Conservation (phyloP, 2,113 vertebrate genomes). For the Chelonoidis abingdonii region DNA sequence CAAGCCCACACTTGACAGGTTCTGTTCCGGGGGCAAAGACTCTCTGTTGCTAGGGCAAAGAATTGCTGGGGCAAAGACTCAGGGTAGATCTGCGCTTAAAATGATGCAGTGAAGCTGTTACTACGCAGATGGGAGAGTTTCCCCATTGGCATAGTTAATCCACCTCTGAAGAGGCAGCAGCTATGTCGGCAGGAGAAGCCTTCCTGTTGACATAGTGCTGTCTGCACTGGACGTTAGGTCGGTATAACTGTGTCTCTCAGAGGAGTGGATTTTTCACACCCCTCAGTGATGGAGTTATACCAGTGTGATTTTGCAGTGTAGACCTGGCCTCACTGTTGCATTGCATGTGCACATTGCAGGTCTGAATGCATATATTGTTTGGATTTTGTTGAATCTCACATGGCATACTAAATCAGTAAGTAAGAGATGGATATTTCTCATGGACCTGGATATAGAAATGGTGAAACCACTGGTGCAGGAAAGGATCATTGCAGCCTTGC, state of each 20-base stretch:
- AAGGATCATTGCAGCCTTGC: not conserved
- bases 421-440: no score
- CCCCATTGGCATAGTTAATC: no score
- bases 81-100: no score
- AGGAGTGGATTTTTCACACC: no score
- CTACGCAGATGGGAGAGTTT: no score
- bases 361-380: not conserved
- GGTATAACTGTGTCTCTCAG: not conserved
- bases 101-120: no score
- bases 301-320: not conserved
- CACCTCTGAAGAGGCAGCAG: no score
- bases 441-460: not conserved
- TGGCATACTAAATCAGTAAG: no score
- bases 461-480: not conserved
- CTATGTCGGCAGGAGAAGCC: no score
- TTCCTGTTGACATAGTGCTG: not conserved
- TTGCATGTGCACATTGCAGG: not conserved
- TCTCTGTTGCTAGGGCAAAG: not conserved
- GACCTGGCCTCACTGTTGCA: not conserved
- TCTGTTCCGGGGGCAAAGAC: not conserved
- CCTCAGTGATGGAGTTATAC: not conserved
- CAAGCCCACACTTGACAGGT: not conserved
- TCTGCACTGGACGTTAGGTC: not conserved
- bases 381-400: not conserved
- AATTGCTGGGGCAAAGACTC: no score